A percentile compares a stretch with the other conserved stretches of the same genome.
Evolutionary conservation across 2,797 vertebrate genomes (phyloP).

Genomic region (Catostomus latipinnis): DNA sequence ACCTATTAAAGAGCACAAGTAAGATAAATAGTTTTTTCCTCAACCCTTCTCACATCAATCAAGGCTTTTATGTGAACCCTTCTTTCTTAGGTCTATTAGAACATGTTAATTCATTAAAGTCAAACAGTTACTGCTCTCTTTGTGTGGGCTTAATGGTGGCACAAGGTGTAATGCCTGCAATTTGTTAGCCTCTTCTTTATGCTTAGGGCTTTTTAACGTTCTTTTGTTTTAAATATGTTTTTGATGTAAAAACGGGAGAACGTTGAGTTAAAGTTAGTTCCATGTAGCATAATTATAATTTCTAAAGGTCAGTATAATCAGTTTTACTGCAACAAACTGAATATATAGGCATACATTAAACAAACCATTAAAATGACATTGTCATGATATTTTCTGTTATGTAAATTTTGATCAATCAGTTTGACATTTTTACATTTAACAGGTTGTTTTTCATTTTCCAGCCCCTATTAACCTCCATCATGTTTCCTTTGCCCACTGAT

Average conservation of each 20-base stretch:
- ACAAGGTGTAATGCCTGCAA: slow-evolving; percentile 80
- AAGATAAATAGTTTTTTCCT: slow-evolving; percentile 80
- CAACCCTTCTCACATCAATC: slow-evolving; percentile 83
- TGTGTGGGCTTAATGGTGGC: slow-evolving; percentile 81
- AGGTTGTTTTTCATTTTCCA: slow-evolving; percentile 14
- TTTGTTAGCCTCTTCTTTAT: slow-evolving; percentile 59
- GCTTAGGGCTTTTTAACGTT: background rate
- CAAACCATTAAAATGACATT: too few species aligned
- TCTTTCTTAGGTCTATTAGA: slow-evolving; percentile 74
- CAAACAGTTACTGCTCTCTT: slow-evolving; percentile 80
- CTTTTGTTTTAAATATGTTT: slow-evolving; percentile 1
- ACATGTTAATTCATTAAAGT: slow-evolving; percentile 86
- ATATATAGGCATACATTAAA: too few species aligned
- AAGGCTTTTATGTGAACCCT: slow-evolving; percentile 79
- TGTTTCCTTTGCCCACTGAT: slow-evolving; percentile 34
- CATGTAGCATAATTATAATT: too few species aligned
- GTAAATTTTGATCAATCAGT: background rate
- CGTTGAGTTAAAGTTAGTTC: slow-evolving; percentile 1
- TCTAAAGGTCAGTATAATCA: too few species aligned
- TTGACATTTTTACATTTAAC: background rate
- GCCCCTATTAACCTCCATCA: slow-evolving; percentile 60
- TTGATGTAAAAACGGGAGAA: background rate
- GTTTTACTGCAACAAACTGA: background rate
- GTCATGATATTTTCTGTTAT: background rate
- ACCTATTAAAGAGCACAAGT: slow-evolving; percentile 81